phyloP scores from a whole-genome alignment of 2,888 invertebrate species.

The Apotomis capreana region DNA sequence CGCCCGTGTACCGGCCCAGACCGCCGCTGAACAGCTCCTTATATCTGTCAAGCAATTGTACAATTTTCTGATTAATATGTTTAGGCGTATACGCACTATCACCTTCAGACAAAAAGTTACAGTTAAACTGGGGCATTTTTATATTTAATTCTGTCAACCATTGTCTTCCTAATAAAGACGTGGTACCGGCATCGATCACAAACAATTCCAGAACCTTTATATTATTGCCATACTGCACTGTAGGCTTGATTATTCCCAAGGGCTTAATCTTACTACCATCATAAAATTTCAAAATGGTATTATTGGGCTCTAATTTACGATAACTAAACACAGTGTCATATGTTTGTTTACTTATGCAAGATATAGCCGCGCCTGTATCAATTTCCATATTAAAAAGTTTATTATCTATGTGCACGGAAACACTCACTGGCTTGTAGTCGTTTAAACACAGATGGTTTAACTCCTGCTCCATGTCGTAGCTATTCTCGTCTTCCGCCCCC shows the following conservation, averaged over 20 bases:
- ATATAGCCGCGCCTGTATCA: constrained; percentile 10
- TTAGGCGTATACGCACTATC: neutral
- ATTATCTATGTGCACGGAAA: neutral
- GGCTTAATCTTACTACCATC: neutral
- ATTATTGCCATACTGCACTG: neutral
- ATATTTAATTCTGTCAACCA: constrained; percentile 12
- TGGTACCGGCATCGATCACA: constrained; percentile 1
- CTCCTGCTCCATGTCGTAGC: constrained; percentile 8
- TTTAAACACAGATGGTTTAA: constrained; percentile 2
- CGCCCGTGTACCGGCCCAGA: constrained; percentile 1
- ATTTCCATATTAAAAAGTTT: neutral
- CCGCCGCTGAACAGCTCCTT: constrained; percentile 4
- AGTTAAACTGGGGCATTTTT: neutral
- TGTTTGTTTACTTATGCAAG: constrained; percentile 1
- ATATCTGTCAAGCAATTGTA: constrained; percentile 6
- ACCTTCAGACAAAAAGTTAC: neutral
- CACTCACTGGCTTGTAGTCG: constrained; percentile 18
- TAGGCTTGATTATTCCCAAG: neutral
- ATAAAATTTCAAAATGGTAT: constrained; percentile 7
- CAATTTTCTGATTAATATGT: neutral
- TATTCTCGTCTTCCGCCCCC: constrained; percentile 3
- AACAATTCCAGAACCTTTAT: constrained; percentile 6
- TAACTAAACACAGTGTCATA: neutral
- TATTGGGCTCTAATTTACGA: neutral
- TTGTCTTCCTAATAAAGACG: constrained; percentile 2